phyloP scores from a whole-genome alignment of 2,888 invertebrate species.

The Flexamia atlantica region DNA sequence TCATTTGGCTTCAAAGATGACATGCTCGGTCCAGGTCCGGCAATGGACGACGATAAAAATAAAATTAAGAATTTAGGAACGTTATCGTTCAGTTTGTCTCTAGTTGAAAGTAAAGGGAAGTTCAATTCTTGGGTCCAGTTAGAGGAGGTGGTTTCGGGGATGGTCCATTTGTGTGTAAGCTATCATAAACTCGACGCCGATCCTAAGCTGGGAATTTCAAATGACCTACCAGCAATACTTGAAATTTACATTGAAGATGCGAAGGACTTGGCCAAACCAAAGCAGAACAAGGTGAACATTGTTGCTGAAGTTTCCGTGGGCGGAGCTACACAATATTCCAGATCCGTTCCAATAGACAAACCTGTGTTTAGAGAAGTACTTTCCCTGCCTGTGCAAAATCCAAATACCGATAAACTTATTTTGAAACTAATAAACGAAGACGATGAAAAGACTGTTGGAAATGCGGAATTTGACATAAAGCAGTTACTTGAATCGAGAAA shows the following conservation, averaged over 20 bases:
- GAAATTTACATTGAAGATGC: not conserved
- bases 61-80: not conserved
- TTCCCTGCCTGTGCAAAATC: not conserved
- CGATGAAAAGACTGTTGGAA: not conserved
- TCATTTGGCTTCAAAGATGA: too few relatives aligned
- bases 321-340: not conserved
- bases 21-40: not conserved
- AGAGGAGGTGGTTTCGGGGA: not conserved
- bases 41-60: not conserved
- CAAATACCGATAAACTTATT: not conserved
- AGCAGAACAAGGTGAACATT: not conserved
- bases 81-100: not conserved
- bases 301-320: not conserved
- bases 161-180: not conserved
- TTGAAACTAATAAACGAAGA: not conserved
- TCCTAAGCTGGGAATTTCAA: not conserved
- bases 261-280: not conserved
- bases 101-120: not conserved
- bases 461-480: not conserved
- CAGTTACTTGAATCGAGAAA: not conserved
- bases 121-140: not conserved
- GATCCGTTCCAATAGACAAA: not conserved
- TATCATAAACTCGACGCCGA: not conserved
- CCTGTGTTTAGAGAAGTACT: not conserved
- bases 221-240: not conserved